A percentile compares a stretch with the other conserved stretches of the same genome.
Conservation (phyloP, 2,113 vertebrate genomes). For the Amphiprion percula region DNA sequence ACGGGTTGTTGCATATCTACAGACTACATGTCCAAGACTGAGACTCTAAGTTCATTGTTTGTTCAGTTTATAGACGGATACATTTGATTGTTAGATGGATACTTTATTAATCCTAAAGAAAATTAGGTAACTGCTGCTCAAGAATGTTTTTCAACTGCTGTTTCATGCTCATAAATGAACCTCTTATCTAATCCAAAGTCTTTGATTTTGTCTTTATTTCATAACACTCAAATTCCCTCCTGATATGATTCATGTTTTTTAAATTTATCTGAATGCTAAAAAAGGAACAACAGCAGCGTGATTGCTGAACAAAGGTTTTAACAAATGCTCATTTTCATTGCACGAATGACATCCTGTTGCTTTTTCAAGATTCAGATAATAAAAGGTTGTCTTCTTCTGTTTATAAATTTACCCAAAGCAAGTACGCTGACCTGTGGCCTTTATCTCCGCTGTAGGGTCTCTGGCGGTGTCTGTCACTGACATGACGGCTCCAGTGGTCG, state of each 20-base stretch:
- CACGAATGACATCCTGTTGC: background rate
- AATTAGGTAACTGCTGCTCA: no score
- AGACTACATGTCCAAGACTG: background rate
- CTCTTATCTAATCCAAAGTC: no score
- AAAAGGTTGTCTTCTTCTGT: background rate
- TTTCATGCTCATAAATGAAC: no score
- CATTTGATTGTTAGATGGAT: background rate
- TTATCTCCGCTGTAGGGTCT: constrained; percentile 86
- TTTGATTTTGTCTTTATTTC: no score
- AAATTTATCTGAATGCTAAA: no score
- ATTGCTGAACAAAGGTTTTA: no score
- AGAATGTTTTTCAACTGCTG: no score
- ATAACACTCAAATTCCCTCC: no score
- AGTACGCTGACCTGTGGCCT: constrained; percentile 19
- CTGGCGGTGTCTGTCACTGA: constrained; percentile 95
- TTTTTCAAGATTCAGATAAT: background rate
- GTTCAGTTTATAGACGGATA: background rate
- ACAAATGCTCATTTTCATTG: background rate
- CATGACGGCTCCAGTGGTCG: constrained; percentile 95
- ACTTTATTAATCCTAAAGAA: no score
- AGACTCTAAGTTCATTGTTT: background rate
- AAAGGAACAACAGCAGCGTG: no score
- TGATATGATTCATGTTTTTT: no score
- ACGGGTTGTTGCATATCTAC: background rate
- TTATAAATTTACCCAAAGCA: background rate